Base-by-base conservation (phyloP, 2,797 vertebrate genomes). In the Propithecus perrieri region DNA sequence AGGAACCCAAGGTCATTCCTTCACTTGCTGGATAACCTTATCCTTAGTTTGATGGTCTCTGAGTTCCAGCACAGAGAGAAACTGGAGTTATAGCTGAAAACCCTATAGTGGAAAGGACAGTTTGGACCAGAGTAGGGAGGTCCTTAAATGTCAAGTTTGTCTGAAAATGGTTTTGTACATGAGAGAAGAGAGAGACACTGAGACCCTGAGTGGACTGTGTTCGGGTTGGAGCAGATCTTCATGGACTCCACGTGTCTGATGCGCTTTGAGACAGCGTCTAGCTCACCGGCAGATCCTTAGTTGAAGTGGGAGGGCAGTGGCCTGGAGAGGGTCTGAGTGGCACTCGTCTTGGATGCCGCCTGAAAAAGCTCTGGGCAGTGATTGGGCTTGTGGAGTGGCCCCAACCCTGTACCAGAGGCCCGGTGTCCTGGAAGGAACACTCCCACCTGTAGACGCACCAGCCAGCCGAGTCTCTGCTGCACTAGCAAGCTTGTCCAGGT, bases 231-330 rank as follows among this genome's bases (percentile, higher is more conserved):
- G 33, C 61, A 55, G 2, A 12, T 76, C 38, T 63, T 14, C 11
- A 9, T 38, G 57, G 24, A 72, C 92, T 85, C 4, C 1, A 15
- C 0, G 4, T 30, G 26, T 48, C 59, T 0, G 0, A 2, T 41
- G 61, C 9, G 17, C 67, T 71, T 5, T 74, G 91, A n/a, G 46
- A 14, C 1, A 30, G 7, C 18, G 0, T 59, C 3, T 15, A 14
- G 0, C 43, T 53, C 43, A 14, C 5, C 7, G 14, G 75, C 28
- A n/a, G 2, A 26, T 26, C 24, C 9, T 10, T 11, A 59, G 50
- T 48, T 33, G 10, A 4, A 87, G 57, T 18, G 24, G 33, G n/a
- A 14, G 5, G 59, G 12, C 35, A 26, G 50, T n/a, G 57, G 28
- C 46, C 59, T 35, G n/a, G 55, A 20, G 10, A 48, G 28, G 61